Evolutionary conservation across 2,797 vertebrate species (phyloP).

Genomic region (Meriones psammophilus): DNA sequence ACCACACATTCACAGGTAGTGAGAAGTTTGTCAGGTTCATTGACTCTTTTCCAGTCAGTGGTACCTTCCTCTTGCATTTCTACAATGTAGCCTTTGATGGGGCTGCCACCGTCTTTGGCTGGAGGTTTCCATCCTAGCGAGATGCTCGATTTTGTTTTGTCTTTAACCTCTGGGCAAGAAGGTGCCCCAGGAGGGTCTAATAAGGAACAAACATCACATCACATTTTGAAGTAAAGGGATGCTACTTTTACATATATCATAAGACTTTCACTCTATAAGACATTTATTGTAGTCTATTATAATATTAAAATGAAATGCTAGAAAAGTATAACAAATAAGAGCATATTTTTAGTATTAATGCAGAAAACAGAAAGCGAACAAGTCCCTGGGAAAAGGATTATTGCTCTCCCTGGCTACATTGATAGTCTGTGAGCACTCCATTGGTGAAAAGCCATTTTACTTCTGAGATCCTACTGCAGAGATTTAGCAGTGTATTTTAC

Average conservation of each 20-base stretch:
- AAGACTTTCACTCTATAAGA: background rate
- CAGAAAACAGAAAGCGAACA: slow-evolving; percentile 63
- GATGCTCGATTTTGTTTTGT: slow-evolving; percentile 96
- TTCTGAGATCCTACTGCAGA: slow-evolving; percentile 55
- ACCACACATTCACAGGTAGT: slow-evolving; percentile 95
- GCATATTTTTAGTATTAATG: slow-evolving; percentile 46
- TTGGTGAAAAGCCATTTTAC: slow-evolving; percentile 20
- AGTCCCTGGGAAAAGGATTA: background rate
- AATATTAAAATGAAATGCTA: slow-evolving; percentile 41
- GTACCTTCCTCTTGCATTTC: slow-evolving; percentile 97
- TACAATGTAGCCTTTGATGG: slow-evolving; percentile 98
- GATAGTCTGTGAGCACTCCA: slow-evolving; percentile 20
- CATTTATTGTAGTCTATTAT: slow-evolving; percentile 46
- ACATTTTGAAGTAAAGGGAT: background rate
- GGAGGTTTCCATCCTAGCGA: slow-evolving; percentile 95
- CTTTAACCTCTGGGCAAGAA: slow-evolving; percentile 94
- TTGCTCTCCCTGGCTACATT: background rate
- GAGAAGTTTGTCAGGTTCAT: slow-evolving; percentile 93
- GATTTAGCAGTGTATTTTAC: background rate
- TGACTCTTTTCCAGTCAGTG: slow-evolving; percentile 93
- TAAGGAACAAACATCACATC: slow-evolving; percentile 57
- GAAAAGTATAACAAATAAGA: slow-evolving; percentile 59
- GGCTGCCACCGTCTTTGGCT: slow-evolving; percentile 95
- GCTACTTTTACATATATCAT: too few relatives aligned
- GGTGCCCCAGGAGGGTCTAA: slow-evolving; percentile 96